Base-by-base conservation (phyloP, 2,797 vertebrate genomes). In the Chaunax sp. region DNA sequence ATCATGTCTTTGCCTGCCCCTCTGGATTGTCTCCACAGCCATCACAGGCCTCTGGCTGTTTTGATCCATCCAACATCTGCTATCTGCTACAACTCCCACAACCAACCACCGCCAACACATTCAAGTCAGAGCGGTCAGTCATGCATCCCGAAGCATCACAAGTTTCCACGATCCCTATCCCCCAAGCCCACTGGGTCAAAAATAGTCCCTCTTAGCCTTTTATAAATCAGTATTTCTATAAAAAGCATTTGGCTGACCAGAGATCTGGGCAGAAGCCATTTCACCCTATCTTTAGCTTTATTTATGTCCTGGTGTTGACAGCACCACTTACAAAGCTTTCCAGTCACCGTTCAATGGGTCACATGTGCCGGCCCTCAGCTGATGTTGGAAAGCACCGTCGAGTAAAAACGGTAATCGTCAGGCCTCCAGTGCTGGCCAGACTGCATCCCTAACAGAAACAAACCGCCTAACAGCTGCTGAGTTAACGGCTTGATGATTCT, bases 191-290 rank as follows among this genome's bases (percentile, higher is more conserved):
- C 44, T 25, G 26, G 12, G 80, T 92, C 93, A 83, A 90, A 96
- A 98, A 97, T 97, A 98, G 95, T 86, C 38, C 60, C 65, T 0
- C 28, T 87, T 89, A 93, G 79, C 87, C 91, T 94, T 96, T 95
- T 96, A 93, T 94, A 94, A 96, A 95, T 94, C 94, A 91, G 94
- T 82, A 89, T 82, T 89, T 88, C 96, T 99, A 98, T 95, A 95
- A 96, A 96, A 96, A 96, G 95, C 63, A 64, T 69, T 66, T 83
- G 83, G 86, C 89, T 84, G 89, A 94, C 93, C 94, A 91, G 90
- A 90, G 81, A 65, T 69, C 78, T 73, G 49, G 89, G 91, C 92
- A 80, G 84, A 81, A 85, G 92, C 93, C 87, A 47, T 83, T 90
- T 90, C 83, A 59, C 92, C 89, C 81, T 86, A 94, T 95, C 93